Evolutionary conservation across 2,888 invertebrate genomes (phyloP).

Genomic region (Strigamia maritima): DNA sequence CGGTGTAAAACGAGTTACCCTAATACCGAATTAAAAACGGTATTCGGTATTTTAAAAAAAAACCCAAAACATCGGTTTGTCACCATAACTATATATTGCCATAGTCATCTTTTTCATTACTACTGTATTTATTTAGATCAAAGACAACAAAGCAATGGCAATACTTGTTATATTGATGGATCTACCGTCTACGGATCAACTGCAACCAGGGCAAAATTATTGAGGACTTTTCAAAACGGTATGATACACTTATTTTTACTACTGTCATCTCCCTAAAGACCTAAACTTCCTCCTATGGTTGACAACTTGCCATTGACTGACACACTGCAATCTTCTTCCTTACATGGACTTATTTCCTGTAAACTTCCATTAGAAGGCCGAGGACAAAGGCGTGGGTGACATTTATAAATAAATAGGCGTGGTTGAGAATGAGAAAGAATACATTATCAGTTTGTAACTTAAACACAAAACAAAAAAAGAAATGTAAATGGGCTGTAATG

Average conservation of each 20-base stretch:
- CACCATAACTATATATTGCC: neutral
- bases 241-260: constrained; percentile 13
- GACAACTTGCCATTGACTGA: constrained; percentile 19
- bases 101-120: neutral
- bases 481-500: neutral
- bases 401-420: neutral
- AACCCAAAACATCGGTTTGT: no score
- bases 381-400: constrained; percentile 11
- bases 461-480: neutral
- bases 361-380: neutral
- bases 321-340: neutral
- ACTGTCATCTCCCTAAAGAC: neutral
- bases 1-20: no score
- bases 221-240: constrained; percentile 43
- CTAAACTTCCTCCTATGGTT: neutral
- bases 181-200: constrained; percentile 44
- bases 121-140: constrained; percentile 38
- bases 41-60: no score
- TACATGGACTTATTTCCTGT: neutral
- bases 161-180: constrained; percentile 45
- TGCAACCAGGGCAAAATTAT: constrained; percentile 40
- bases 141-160: constrained; percentile 44
- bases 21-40: no score
- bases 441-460: neutral
- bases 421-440: neutral